A percentile compares a stretch with the other conserved stretches of the same genome.
phyloP scores from a whole-genome alignment of 1,140 invertebrate genomes.

The Laupala kohalensis region DNA sequence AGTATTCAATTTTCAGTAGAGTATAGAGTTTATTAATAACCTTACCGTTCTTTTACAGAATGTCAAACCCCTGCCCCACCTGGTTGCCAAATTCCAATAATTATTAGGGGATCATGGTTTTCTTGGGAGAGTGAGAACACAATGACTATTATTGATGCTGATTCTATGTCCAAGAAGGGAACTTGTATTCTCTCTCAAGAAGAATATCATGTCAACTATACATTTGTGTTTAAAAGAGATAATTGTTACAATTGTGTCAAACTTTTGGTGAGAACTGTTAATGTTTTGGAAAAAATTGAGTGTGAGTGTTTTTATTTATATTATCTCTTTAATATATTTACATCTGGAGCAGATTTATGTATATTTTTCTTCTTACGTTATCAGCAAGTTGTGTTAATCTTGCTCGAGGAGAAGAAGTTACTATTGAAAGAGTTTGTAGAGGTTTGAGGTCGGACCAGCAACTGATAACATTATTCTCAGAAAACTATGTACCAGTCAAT shows the following conservation, averaged over 20 bases:
- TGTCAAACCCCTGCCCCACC: not conserved
- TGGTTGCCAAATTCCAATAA: conserved; percentile 49
- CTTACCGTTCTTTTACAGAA: not conserved
- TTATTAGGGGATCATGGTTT: conserved; percentile 76
- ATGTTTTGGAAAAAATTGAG: conserved; percentile 81
- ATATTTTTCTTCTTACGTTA: conserved; percentile 20
- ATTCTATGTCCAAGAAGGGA: conserved; percentile 55
- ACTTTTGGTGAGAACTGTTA: conserved; percentile 71
- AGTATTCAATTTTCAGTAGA: too few relatives aligned
- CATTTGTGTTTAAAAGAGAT: conserved; percentile 58
- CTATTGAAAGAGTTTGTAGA: conserved; percentile 61
- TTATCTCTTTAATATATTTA: not conserved
- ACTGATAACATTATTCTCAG: conserved; percentile 73
- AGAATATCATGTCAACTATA: conserved; percentile 70
- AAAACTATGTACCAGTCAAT: conserved; percentile 82
- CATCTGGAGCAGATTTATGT: conserved; percentile 8
- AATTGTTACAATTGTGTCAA: conserved; percentile 74
- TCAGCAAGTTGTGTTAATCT: conserved; percentile 61
- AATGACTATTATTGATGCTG: conserved; percentile 66
- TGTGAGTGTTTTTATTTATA: conserved; percentile 34
- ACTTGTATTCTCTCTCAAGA: conserved; percentile 53
- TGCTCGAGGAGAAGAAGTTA: conserved; percentile 42
- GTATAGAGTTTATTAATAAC: not conserved
- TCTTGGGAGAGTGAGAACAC: conserved; percentile 78
- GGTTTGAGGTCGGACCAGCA: conserved; percentile 62